phyloP scores from a whole-genome alignment of 2,888 invertebrate genomes.

The Acanthopleura granulata region DNA sequence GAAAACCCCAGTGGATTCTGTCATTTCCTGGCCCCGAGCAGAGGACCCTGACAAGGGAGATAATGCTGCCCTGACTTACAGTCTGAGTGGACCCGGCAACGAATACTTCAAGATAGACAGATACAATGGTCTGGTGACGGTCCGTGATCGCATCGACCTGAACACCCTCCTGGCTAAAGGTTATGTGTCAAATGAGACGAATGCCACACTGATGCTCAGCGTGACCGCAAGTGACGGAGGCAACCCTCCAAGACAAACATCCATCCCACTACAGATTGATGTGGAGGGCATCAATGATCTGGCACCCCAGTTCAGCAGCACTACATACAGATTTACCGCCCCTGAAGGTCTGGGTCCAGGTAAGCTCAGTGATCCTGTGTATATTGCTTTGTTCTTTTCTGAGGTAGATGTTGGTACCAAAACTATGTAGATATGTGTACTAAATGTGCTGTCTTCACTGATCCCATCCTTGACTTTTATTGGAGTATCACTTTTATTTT shows the following conservation, averaged over 20 bases:
- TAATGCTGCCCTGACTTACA: conserved; percentile 7
- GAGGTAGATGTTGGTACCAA: no score
- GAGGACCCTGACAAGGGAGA: conserved; percentile 10
- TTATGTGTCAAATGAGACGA: not conserved
- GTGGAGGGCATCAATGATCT: conserved; percentile 35
- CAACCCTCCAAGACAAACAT: not conserved
- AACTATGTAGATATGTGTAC: no score
- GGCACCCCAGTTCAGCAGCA: conserved; percentile 29
- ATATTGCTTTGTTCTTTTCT: no score
- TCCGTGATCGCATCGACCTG: not conserved
- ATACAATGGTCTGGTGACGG: conserved; percentile 12
- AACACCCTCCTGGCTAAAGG: not conserved
- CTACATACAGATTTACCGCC: conserved; percentile 24
- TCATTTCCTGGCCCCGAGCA: conserved; percentile 19
- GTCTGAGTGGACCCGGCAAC: conserved; percentile 4
- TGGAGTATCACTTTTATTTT: no score
- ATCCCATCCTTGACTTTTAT: no score
- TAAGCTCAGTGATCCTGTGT: not conserved
- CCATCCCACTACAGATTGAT: not conserved
- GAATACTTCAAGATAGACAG: conserved; percentile 20
- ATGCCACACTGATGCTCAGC: not conserved
- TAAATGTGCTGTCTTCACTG: no score
- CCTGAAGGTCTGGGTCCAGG: conserved; percentile 23
- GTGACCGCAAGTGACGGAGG: conserved; percentile 17
- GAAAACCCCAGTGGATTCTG: conserved; percentile 22